Percentiles rank a stretch among this genome's conserved stretches.
Evolutionary conservation across 2,888 invertebrate species (phyloP).

Genomic region (Scaptomyza caliginosa): DNA sequence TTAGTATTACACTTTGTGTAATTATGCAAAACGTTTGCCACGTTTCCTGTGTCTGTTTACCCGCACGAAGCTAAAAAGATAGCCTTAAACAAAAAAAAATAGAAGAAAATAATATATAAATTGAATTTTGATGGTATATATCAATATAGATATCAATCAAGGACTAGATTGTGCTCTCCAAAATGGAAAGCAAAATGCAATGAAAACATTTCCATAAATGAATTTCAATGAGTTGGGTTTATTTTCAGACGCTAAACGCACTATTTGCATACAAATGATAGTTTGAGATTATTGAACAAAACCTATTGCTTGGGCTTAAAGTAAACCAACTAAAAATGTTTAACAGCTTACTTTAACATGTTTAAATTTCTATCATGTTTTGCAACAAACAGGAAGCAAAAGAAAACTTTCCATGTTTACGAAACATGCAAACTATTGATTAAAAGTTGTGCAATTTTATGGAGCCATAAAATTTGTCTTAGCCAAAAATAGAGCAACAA

Average conservation of each 20-base stretch:
- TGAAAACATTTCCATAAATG: slow-evolving; percentile 13
- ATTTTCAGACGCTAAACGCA: background rate
- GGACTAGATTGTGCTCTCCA: background rate
- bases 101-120: background rate
- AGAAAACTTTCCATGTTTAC: slow-evolving; percentile 1
- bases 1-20: slow-evolving; percentile 53
- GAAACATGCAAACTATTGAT: slow-evolving; percentile 57
- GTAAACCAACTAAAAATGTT: background rate
- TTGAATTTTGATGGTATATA: background rate
- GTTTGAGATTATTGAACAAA: background rate
- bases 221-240: slow-evolving; percentile 4
- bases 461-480: slow-evolving; percentile 47
- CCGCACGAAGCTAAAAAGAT: background rate
- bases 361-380: slow-evolving; percentile 5
- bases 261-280: slow-evolving; percentile 8
- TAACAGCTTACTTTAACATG: slow-evolving; percentile 4
- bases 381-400: slow-evolving; percentile 3
- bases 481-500: slow-evolving; percentile 28
- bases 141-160: background rate
- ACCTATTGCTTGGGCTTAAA: background rate
- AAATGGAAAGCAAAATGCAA: background rate
- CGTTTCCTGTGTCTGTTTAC: slow-evolving; percentile 9
- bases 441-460: slow-evolving; percentile 54
- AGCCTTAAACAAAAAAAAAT: background rate
- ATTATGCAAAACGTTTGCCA: slow-evolving; percentile 51